Evolutionary conservation across 2,797 vertebrate species (phyloP).

Genomic region (Lepus townsendii): DNA sequence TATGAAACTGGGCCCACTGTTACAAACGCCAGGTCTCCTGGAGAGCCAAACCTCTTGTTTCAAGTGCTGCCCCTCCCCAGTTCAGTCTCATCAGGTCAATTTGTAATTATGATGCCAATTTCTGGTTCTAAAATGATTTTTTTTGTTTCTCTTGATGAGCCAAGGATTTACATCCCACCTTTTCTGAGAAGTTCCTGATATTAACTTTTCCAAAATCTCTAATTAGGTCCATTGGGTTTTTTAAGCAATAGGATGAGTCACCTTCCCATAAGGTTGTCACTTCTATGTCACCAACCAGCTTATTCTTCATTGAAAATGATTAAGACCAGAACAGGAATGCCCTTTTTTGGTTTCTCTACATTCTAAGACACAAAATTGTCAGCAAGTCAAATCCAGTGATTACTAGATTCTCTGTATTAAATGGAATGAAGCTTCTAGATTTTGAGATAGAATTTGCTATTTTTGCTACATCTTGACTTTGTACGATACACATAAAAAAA

Average conservation of each 20-base stretch:
- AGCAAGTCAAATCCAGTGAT: constrained; percentile 56
- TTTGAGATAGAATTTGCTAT: not conserved
- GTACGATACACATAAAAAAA: not conserved
- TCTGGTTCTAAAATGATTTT: constrained; percentile 48
- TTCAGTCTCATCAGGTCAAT: not conserved
- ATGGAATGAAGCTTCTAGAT: not conserved
- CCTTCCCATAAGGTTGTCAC: constrained; percentile 63
- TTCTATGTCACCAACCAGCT: constrained; percentile 48
- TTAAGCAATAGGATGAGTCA: constrained; percentile 39
- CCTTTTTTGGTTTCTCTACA: not conserved
- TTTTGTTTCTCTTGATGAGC: not conserved
- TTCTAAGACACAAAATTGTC: constrained; percentile 7
- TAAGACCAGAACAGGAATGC: constrained; percentile 38
- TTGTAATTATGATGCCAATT: not conserved
- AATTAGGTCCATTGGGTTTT: constrained; percentile 60
- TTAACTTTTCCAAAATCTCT: constrained; percentile 64
- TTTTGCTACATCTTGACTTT: not conserved
- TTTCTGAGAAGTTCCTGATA: constrained; percentile 48
- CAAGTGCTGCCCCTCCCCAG: not conserved
- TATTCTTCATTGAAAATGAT: constrained; percentile 67
- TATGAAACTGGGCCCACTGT: not conserved
- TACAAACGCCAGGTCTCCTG: not conserved
- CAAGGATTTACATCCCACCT: constrained; percentile 10
- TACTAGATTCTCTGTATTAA: constrained; percentile 31
- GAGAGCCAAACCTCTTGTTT: constrained; percentile 16